Evolutionary conservation across 2,797 vertebrate genomes (phyloP), one percentile per base, ranked within the genome.

Genomic region (Sebastes vulpes): DNA sequence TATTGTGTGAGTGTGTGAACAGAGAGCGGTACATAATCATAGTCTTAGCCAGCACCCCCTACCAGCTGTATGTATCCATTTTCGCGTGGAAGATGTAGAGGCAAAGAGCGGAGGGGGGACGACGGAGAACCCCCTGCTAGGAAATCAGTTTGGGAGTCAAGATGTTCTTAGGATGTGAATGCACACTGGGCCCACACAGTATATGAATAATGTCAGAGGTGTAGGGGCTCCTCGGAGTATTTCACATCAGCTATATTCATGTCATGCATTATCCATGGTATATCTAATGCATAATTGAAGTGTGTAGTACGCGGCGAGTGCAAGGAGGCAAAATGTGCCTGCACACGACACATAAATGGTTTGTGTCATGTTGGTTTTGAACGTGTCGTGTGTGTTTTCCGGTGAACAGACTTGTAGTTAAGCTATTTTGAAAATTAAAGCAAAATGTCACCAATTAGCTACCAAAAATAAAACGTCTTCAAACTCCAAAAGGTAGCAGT

Each of bases 221-320:
- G 65, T 64, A 79, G 82, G 59, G 38, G 79, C 74, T 88, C 72
- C 76, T 77, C 1, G 16, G 83, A 83, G 77, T 83, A 75, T 80
- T 82, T 81, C 64, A 80, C 81, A 65, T 83, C 58, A 31, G 66
- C 75, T 84, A 71, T 60, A 83, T 68, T 81, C 69, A 69, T 80
- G 70, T 75, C 85, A 86, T 93, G 81, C 93, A 94, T 95, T 90
- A 94, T 91, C 93, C 82, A 94, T 90, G 74, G 65, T 69, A 82
- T 57, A 77, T 72, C n/a, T 64, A 78, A 92, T 93, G 72, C 79
- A 92, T 90, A 82, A 90, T 79, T 83, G 72, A 93, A 79, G 70
- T 31, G 75, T 74, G 83, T 83, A 28, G 56, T 72, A 80, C 26
- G 31, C 50, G n/a, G 32, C 63, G n/a, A 67, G 29, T 50, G 82